Conservation (phyloP, 2,797 vertebrate genomes). For the Cichlasoma orientale region DNA sequence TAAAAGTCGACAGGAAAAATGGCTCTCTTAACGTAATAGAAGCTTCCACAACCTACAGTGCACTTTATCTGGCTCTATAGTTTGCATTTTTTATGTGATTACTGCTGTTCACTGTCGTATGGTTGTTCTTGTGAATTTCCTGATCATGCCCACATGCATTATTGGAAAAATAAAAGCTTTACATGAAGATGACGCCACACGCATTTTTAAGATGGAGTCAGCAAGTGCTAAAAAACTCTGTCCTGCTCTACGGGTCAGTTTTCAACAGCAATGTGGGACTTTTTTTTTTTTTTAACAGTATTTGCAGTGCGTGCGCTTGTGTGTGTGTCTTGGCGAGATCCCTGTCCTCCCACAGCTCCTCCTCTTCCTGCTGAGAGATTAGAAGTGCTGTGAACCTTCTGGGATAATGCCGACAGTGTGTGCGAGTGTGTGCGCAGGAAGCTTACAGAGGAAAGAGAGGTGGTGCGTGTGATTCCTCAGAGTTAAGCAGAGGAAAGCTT, state of each 20-base stretch:
- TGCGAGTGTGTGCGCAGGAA: conserved; percentile 3
- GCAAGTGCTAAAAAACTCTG: background rate
- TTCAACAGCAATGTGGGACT: conserved; percentile 1
- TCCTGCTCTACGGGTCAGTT: background rate
- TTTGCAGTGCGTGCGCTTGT: conserved; percentile 16
- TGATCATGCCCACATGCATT: background rate
- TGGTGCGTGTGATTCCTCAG: conserved; percentile 49
- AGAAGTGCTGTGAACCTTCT: conserved; percentile 58
- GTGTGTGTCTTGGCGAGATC: conserved; percentile 54
- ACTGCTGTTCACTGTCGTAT: background rate
- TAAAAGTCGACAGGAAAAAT: background rate
- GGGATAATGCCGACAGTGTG: conserved; percentile 35
- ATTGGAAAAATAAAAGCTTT: background rate
- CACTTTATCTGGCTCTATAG: background rate
- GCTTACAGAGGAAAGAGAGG: conserved; percentile 46
- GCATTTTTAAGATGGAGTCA: background rate
- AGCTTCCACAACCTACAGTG: background rate
- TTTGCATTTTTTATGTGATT: background rate
- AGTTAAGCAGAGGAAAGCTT: conserved; percentile 37
- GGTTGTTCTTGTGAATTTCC: background rate
- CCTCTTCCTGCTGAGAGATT: conserved; percentile 68
- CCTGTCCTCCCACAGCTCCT: conserved; percentile 58
- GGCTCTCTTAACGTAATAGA: background rate
- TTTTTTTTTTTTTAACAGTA: conserved; percentile 15
- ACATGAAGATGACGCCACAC: background rate